Evolutionary conservation across 2,888 invertebrate species (phyloP).

Genomic region (Stenodema calcarata): DNA sequence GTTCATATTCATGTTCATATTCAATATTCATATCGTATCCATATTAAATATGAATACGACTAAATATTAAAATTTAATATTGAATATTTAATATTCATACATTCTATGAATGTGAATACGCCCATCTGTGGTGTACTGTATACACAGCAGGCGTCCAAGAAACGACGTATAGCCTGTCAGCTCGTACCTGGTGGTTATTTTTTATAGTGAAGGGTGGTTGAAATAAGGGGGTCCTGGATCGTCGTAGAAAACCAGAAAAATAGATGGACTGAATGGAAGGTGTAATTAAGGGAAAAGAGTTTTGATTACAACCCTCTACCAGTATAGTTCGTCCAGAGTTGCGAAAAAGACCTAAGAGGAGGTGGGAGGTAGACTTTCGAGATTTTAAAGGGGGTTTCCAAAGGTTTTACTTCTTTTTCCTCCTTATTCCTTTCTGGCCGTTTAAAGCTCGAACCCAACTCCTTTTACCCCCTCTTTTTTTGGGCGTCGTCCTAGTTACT

Average conservation of each 20-base stretch:
- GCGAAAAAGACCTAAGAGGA: neutral
- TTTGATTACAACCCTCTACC: neutral
- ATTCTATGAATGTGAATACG: too few species aligned
- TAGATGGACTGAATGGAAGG: neutral
- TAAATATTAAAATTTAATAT: too few species aligned
- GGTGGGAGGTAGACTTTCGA: neutral
- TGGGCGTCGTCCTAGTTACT: neutral
- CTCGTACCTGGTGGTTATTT: too few species aligned
- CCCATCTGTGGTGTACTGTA: too few species aligned
- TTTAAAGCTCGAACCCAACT: neutral
- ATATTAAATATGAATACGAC: too few species aligned
- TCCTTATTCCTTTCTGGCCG: neutral
- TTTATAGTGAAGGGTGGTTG: too few species aligned
- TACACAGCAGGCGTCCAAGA: too few species aligned
- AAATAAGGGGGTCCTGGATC: too few species aligned
- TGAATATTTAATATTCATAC: too few species aligned
- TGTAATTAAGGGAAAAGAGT: constrained; percentile 9
- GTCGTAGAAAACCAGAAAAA: neutral
- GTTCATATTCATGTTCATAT: too few species aligned
- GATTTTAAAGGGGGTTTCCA: neutral
- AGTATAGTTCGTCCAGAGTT: neutral
- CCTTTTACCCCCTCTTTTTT: neutral
- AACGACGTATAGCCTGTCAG: too few species aligned
- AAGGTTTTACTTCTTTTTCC: neutral
- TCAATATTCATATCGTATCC: too few species aligned